phyloP scores from a whole-genome alignment of 2,113 vertebrate species.

The Rhea pennata region DNA sequence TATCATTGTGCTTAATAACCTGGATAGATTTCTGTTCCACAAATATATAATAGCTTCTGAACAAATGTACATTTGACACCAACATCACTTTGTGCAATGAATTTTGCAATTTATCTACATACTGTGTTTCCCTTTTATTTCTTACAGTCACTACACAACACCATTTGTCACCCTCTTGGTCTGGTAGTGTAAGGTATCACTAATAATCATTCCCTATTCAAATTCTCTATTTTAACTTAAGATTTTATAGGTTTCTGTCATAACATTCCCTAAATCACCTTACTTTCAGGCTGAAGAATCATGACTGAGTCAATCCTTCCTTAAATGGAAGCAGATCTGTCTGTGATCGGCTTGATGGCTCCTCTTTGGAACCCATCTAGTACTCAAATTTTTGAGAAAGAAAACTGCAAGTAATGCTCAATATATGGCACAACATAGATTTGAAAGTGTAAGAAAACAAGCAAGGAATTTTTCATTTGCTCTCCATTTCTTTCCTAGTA shows the following conservation, averaged over 20 bases:
- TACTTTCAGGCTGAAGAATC: neutral
- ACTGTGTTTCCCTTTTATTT: neutral
- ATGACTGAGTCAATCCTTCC: neutral
- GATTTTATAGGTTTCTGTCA: neutral
- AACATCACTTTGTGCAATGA: rapidly evolving
- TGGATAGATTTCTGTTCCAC: neutral
- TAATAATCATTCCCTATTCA: neutral
- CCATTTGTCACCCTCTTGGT: neutral
- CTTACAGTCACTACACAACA: neutral
- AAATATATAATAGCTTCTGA: neutral
- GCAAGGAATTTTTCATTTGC: neutral
- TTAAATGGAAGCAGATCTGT: neutral
- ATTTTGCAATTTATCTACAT: neutral
- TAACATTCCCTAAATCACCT: neutral
- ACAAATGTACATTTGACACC: neutral
- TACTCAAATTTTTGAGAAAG: neutral
- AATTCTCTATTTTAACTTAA: neutral
- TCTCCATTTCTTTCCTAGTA: neutral
- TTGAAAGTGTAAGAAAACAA: neutral
- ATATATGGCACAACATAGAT: neutral
- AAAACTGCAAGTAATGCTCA: neutral
- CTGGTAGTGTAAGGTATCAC: neutral
- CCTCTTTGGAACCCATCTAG: neutral
- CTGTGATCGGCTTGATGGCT: neutral
- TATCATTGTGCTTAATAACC: neutral